Evolutionary conservation across 2,797 vertebrate species (phyloP).

Genomic region (Hyperoplus lanceolatus): DNA sequence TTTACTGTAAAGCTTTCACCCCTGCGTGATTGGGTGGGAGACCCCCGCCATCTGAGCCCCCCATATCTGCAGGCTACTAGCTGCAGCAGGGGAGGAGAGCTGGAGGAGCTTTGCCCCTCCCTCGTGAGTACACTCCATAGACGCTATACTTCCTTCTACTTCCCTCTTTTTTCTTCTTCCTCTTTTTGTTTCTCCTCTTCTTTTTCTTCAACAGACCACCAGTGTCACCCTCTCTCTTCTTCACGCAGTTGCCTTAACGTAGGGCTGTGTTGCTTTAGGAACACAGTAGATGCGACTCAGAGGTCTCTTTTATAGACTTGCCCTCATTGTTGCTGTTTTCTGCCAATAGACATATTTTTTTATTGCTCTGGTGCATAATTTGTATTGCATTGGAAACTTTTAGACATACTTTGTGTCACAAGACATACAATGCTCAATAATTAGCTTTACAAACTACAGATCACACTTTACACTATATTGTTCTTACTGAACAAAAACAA

Average conservation of each 20-base stretch:
- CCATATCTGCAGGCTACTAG: slow-evolving; percentile 99
- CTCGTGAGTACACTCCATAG: slow-evolving; percentile 99
- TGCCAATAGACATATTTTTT: slow-evolving; percentile 59
- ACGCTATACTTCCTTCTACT: slow-evolving; percentile 83
- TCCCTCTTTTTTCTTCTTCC: slow-evolving; percentile 69
- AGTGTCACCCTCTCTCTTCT: slow-evolving; percentile 76
- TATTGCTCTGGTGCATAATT: slow-evolving; percentile 34
- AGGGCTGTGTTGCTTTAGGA: slow-evolving; percentile 73
- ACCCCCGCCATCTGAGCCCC: slow-evolving; percentile 98
- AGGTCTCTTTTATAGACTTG: slow-evolving; percentile 49
- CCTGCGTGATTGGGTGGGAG: slow-evolving; percentile 99
- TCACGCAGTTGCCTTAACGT: slow-evolving; percentile 76
- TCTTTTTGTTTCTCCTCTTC: slow-evolving; percentile 59
- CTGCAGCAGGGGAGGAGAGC: slow-evolving; percentile 97
- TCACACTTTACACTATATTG: slow-evolving; percentile 6
- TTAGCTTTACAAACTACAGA: slow-evolving; percentile 9
- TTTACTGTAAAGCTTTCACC: slow-evolving; percentile 99
- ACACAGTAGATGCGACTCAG: slow-evolving; percentile 58
- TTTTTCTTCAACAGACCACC: slow-evolving; percentile 76
- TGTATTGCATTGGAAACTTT: slow-evolving; percentile 35
- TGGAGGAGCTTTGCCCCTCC: slow-evolving; percentile 98
- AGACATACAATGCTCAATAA: slow-evolving; percentile 40
- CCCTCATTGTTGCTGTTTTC: slow-evolving; percentile 52
- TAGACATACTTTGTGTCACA: slow-evolving; percentile 39
- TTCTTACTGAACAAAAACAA: background rate